Conservation (phyloP, 2,113 vertebrate genomes). For the Trematocara marginatum region DNA sequence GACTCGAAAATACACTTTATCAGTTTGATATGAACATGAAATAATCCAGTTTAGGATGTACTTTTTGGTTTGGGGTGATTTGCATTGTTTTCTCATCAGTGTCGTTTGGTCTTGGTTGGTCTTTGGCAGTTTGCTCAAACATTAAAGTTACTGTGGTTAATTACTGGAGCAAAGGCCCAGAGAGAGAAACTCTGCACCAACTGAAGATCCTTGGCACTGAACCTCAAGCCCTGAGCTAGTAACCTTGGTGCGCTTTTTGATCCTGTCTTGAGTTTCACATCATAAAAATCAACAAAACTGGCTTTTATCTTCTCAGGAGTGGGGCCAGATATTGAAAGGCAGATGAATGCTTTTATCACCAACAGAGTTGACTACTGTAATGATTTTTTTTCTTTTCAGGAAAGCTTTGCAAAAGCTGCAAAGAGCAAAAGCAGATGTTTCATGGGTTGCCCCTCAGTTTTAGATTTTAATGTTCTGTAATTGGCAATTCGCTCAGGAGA, state of each 20-base stretch:
- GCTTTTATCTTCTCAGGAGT: conserved; percentile 30
- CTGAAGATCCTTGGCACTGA: conserved; percentile 26
- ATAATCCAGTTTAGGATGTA: neutral
- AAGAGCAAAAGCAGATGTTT: conserved; percentile 2
- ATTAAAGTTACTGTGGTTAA: neutral
- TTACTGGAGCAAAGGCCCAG: neutral
- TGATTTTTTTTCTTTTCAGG: neutral
- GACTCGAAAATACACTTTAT: neutral
- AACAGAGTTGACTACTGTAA: conserved; percentile 17
- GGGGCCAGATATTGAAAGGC: conserved; percentile 20
- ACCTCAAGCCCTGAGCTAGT: conserved; percentile 1
- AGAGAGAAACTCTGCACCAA: neutral
- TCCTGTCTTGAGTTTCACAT: conserved; percentile 46
- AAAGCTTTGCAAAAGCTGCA: neutral
- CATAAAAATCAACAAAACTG: conserved; percentile 44
- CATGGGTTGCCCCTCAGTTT: neutral
- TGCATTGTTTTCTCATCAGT: neutral
- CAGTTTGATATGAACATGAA: neutral
- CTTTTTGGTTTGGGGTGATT: neutral
- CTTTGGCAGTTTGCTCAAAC: neutral
- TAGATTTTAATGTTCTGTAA: neutral
- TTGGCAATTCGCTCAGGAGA: neutral
- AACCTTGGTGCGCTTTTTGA: conserved; percentile 33
- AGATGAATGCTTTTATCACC: conserved; percentile 34
- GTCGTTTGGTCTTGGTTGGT: neutral